phyloP scores from a whole-genome alignment of 1,140 invertebrate genomes.

The Dendrolimus kikuchii region DNA sequence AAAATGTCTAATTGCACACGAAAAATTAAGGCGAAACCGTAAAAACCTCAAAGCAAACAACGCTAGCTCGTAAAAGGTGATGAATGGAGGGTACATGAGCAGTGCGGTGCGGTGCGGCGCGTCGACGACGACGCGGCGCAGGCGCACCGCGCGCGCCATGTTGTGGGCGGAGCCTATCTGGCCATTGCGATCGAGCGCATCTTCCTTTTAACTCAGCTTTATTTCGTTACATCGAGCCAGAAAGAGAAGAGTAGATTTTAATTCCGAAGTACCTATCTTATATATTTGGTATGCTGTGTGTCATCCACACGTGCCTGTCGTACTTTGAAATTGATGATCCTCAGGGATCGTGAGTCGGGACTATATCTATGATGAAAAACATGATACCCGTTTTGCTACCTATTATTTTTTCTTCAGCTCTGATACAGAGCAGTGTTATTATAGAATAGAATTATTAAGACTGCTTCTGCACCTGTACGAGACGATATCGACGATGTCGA shows the following conservation, averaged over 20 bases:
- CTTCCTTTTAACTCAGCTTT: constrained; percentile 23
- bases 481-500: no score
- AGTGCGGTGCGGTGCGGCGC: constrained; percentile 34
- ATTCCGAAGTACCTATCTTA: constrained; percentile 8
- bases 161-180: constrained; percentile 51
- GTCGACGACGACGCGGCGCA: constrained; percentile 11
- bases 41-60: constrained; percentile 63
- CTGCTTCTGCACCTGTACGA: no score
- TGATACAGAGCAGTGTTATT: no score
- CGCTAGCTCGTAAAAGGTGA: constrained; percentile 56
- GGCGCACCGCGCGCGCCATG: constrained; percentile 35
- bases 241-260: constrained; percentile 26
- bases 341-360: no score
- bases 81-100: constrained; percentile 65
- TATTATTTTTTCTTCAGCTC: no score
- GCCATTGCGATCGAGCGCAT: constrained; percentile 15
- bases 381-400: no score
- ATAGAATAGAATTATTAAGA: no score
- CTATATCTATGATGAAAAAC: no score
- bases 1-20: constrained; percentile 49
- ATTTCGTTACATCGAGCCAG: constrained; percentile 25
- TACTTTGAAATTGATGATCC: background rate
- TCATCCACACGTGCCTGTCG: constrained; percentile 10
- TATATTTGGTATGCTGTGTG: constrained; percentile 7
- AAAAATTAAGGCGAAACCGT: constrained; percentile 61